Conservation (phyloP, 2,113 vertebrate genomes). For the Thalassarche chlororhynchos region DNA sequence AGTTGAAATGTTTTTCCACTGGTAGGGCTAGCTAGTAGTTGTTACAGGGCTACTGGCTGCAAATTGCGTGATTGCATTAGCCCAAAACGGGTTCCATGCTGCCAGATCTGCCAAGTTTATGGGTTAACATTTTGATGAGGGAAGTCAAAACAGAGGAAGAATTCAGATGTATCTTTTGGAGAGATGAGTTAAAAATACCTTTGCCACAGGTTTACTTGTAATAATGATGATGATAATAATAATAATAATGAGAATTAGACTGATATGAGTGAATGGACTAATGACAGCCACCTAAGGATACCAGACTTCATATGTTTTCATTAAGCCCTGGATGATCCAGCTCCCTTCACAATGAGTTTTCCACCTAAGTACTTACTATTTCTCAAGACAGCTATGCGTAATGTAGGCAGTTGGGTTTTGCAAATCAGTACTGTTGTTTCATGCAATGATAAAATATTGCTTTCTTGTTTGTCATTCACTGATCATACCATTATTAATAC, state of each 20-base stretch:
- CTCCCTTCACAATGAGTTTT: background rate
- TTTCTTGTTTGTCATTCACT: background rate
- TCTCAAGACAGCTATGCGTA: background rate
- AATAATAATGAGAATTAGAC: background rate
- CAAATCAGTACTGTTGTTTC: background rate
- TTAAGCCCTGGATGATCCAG: background rate
- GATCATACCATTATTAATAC: background rate
- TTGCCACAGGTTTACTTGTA: background rate
- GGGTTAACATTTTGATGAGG: background rate
- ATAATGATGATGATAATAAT: background rate
- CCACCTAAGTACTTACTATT: background rate
- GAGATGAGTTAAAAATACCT: background rate
- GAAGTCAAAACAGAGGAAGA: background rate
- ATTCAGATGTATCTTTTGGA: background rate
- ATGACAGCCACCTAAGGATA: background rate
- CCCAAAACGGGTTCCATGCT: fast-evolving
- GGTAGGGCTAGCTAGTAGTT: background rate
- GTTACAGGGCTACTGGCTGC: background rate
- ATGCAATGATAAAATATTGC: background rate
- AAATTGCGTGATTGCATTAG: background rate
- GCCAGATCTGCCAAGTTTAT: background rate
- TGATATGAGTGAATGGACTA: background rate
- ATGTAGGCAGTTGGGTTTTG: background rate
- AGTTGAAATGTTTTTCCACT: background rate
- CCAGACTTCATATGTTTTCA: background rate